Base-by-base conservation (phyloP, 1,140 invertebrate species). In the Calephelis virginiensis region DNA sequence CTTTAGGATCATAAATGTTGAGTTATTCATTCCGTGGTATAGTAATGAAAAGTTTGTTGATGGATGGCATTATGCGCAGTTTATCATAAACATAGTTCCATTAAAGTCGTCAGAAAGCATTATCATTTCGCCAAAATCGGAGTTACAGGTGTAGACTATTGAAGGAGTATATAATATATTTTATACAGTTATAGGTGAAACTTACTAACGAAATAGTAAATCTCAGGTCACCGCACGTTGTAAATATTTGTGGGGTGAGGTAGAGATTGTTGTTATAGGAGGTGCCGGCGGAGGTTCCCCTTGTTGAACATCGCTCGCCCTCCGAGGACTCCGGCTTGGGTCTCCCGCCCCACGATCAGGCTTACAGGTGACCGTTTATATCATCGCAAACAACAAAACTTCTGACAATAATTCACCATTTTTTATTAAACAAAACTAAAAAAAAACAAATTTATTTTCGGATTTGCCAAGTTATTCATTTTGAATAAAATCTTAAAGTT, bases 261-360 rank as follows among this genome's bases (percentile, higher is more conserved):
- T 81, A 78, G 78, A 82, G 78, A 82, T 78, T 90, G 80, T 86
- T 89, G 82, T 90, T 91, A 90, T 93, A 90, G 90, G 92, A 93
- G 93, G 93, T 89, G 86, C 92, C 91, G 90, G 92, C 85, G 87
- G 93, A 93, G 91, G 90, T 90, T 68, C 84, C 83, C 75, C 85
- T 86, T 72, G 86, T 87, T 69, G 93, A 93, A 76, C 94, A 94
- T 91, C 93, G 95, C 80, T 96, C 95, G 64, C 95, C 95, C 61
- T 96, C 95, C 85, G 95, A 97, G 90, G 95, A 96, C 93, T 96
- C 95, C 86, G 95, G 95, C 77, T 93, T 97, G 80, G 95, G 96
- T 82, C 93, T 96, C 84, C 94, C 94, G 84, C 93, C 94, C 87
- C 92, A 93, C 90, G 93, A 95, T 87, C 92, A 94, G 92, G 91